phyloP scores from a whole-genome alignment of 37 sponge, comb jelly and placozoan genomes.

The Geodia barretti region DNA sequence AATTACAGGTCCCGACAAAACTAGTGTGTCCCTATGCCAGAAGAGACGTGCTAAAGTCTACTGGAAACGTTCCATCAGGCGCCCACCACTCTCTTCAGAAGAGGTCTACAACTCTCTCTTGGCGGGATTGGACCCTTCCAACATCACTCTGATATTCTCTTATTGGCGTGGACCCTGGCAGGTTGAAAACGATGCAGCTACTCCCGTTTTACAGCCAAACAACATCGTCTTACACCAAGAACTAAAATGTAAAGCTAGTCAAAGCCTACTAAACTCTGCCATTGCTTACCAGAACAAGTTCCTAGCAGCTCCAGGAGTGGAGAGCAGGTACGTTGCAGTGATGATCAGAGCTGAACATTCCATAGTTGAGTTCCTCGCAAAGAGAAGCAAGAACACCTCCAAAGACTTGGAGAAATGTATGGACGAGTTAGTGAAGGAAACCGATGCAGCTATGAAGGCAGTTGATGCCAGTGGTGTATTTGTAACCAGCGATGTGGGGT shows the following conservation, averaged over 20 bases:
- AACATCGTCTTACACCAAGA: no score
- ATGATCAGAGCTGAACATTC: constrained; percentile 19
- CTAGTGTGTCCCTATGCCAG: no score
- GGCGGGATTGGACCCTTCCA: not conserved
- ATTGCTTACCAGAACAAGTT: not conserved
- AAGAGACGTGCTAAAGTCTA: not conserved
- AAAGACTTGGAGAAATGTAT: not conserved
- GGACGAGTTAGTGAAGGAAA: not conserved
- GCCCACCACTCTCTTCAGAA: not conserved
- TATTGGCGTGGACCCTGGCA: constrained; percentile 17
- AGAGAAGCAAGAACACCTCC: not conserved
- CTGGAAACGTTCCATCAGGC: not conserved
- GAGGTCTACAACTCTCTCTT: not conserved
- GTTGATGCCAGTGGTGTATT: not conserved
- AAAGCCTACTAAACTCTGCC: not conserved
- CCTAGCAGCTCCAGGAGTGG: not conserved
- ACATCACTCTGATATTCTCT: constrained; percentile 12
- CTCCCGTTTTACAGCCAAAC: no score
- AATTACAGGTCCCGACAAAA: no score
- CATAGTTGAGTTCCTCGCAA: not conserved
- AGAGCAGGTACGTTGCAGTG: constrained; percentile 4
- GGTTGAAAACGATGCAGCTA: not conserved
- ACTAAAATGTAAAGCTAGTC: not conserved
- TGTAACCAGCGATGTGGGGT: constrained; percentile 12
- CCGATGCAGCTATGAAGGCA: not conserved